Base-by-base conservation (phyloP, 2,113 vertebrate genomes). In the Galemys pyrenaicus region DNA sequence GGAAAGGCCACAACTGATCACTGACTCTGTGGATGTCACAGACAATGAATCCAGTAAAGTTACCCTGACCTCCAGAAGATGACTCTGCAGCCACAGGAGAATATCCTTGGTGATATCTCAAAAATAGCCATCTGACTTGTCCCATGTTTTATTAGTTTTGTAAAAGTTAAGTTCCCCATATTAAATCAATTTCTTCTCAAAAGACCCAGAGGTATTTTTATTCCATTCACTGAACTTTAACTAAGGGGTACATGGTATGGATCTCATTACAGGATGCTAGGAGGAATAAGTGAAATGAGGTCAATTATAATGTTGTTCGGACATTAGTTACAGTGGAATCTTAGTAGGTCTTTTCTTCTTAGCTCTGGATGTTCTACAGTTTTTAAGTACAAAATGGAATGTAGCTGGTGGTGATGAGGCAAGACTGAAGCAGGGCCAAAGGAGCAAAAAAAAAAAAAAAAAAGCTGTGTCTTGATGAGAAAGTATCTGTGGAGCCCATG, bases 281-380 rank as follows among this genome's bases (percentile, higher is more conserved):
- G 86, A 91, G 41, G n/a, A 62, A 82, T 62, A 73, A 79, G 65
- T 79, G 12, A 74, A 95, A 65, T 73, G 44, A 90, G 39, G 4
- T 19, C 54, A 82, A 24, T 77, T 54, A 87, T 70, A 68, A 70
- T n/a, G 81, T 39, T n/a, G 2, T 28, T 56, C 16, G 77, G 68
- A 64, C 22, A 11, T 79, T 44, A 70, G 28, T 51, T 46, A 30
- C 44, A 75, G 37, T 37, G 70, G 30, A 77, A 77, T 62, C 37
- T 91, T 39, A 12, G 26, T 10, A 22, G 5, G 4, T 54, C 35
- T 44, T 11, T 24, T 78, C 8, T 39, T 13, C 64, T 19, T 46
- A 44, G 41, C 19, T 82, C 58, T 60, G 60, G 8, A 46, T 51
- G 46, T 4, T 84, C 39, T 78, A 16, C 6, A 83, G 32, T 30